Percentiles rank a stretch among this genome's conserved stretches.
Conservation (phyloP, 2,113 vertebrate genomes). For the Chaetodon trifascialis region DNA sequence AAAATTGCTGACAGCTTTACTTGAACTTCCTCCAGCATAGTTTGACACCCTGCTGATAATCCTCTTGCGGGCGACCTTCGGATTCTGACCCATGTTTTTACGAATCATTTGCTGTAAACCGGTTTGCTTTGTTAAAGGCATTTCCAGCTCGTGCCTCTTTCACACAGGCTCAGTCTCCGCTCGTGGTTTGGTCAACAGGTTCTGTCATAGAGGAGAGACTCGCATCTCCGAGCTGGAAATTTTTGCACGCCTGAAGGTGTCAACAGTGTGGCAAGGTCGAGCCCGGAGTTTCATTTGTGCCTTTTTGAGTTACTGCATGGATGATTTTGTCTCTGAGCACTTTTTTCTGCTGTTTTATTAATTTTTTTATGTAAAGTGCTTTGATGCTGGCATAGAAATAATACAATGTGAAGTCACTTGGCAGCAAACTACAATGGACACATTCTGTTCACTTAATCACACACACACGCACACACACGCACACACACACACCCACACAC, state of each 20-base stretch:
- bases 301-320: neutral
- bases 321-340: no score
- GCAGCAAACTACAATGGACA: neutral
- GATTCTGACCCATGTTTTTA: conserved; percentile 27
- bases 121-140: conserved; percentile 11
- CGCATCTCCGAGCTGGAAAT: neutral
- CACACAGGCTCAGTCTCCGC: neutral
- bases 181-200: neutral
- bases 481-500: neutral
- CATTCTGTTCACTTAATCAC: neutral
- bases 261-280: neutral
- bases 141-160: neutral
- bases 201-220: neutral
- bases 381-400: no score
- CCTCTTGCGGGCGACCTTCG: conserved; percentile 39
- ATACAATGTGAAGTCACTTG: neutral
- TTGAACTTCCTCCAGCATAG: conserved; percentile 49
- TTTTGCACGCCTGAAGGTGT: neutral
- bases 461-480: neutral
- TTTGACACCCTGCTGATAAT: conserved; percentile 50
- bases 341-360: no score
- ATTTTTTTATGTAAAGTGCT: no score
- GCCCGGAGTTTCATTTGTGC: conserved; percentile 5
- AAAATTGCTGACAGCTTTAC: conserved; percentile 38
- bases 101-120: conserved; percentile 51